Evolutionary conservation across 1,140 invertebrate species (phyloP).

Genomic region (Meteorus sp.): DNA sequence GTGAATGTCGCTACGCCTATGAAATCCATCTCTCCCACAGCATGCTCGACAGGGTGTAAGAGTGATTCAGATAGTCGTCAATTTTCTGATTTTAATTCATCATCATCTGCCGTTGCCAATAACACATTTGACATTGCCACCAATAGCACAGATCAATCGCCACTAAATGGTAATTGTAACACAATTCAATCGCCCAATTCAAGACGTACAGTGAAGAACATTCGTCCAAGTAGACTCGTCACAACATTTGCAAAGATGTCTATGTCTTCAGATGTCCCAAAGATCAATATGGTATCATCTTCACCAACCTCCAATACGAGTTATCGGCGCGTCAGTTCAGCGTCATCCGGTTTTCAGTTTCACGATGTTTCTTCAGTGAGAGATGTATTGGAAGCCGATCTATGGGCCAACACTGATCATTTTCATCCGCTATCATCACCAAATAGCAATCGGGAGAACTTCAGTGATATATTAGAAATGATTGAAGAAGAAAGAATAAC

Average conservation of each 20-base stretch:
- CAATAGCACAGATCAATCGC: conserved; percentile 37
- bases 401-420: conserved; percentile 36
- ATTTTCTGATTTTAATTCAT: conserved; percentile 12
- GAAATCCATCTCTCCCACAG: not conserved
- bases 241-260: conserved; percentile 27
- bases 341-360: not conserved
- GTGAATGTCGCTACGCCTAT: conserved; percentile 36
- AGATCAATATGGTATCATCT: conserved; percentile 7
- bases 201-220: not conserved
- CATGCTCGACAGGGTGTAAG: conserved; percentile 33
- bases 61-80: too few species aligned
- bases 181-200: conserved; percentile 18
- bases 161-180: too few species aligned
- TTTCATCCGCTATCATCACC: conserved; percentile 6
- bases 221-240: conserved; percentile 31
- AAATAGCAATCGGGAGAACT: not conserved
- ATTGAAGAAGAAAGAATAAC: too few species aligned
- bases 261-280: not conserved
- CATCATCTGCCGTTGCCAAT: conserved; percentile 13
- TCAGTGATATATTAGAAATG: too few species aligned
- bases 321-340: not conserved
- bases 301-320: conserved; percentile 28
- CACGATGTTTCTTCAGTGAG: conserved; percentile 29
- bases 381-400: conserved; percentile 43
- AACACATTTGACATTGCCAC: conserved; percentile 24